These are phyloP conservation scores for Lasius platythorax DNA, from an alignment of 2,888 invertebrate species.

Conservation along the genomic window DNA sequence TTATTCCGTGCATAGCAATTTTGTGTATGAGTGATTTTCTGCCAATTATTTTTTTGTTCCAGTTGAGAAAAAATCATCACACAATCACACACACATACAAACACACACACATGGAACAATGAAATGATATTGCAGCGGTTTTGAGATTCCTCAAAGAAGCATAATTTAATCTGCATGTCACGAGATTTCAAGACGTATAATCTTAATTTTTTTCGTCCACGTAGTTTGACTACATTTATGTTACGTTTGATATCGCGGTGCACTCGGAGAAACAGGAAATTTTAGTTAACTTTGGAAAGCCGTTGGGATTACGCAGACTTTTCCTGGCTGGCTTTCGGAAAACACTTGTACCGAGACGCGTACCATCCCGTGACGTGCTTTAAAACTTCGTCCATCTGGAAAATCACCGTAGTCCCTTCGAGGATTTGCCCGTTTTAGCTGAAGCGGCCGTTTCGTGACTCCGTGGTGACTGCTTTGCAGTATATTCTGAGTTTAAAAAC, in stretches of 20 bases:
- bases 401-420: slow-evolving; percentile 50
- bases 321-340: slow-evolving; percentile 58
- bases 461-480: slow-evolving; percentile 43
- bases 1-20: neutral
- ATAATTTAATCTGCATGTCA: neutral
- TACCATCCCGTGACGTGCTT: slow-evolving; percentile 60
- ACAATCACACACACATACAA: too few relatives aligned
- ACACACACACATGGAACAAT: neutral
- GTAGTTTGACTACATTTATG: neutral
- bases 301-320: slow-evolving; percentile 53
- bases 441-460: slow-evolving; percentile 55
- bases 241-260: slow-evolving; percentile 37
- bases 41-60: neutral
- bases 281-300: slow-evolving; percentile 45
- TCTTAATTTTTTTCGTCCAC: neutral
- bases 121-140: neutral
- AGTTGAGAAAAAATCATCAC: neutral
- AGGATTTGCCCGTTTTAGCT: slow-evolving; percentile 29
- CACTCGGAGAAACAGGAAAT: slow-evolving; percentile 32
- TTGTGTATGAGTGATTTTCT: neutral
- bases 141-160: neutral
- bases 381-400: slow-evolving; percentile 66
- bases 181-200: neutral
- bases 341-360: slow-evolving; percentile 53
- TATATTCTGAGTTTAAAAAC: slow-evolving; percentile 54